A percentile compares a stretch with the other conserved stretches of the same genome.
These are phyloP conservation scores for Tauraco hartlaubi DNA, from an alignment of 2,797 vertebrate species.

Conservation along the genomic window DNA sequence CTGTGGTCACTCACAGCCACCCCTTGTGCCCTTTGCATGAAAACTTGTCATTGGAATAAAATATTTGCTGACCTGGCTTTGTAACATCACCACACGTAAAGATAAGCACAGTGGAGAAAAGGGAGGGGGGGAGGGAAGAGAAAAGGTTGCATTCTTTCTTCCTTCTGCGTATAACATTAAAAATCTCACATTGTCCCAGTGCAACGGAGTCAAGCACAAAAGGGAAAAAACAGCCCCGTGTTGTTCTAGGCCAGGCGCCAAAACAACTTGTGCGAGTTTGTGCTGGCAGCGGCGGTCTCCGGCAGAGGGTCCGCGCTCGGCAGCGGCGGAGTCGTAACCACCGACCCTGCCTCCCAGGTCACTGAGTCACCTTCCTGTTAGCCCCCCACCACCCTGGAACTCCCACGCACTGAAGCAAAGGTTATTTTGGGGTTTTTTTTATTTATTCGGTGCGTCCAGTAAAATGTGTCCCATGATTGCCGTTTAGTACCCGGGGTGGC, in stretches of 20 bases:
- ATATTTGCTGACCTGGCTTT: conserved; percentile 21
- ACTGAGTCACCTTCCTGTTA: conserved; percentile 3
- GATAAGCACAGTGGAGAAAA: background rate
- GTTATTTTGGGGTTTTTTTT: background rate
- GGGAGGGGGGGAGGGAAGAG: too few species aligned
- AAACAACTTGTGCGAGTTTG: conserved; percentile 27
- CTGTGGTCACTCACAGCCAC: background rate
- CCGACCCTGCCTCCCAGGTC: background rate
- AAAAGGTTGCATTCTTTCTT: conserved; percentile 3
- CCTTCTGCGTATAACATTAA: conserved; percentile 7
- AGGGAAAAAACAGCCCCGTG: conserved; percentile 57
- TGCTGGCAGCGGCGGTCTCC: conserved; percentile 17
- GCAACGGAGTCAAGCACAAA: conserved; percentile 10
- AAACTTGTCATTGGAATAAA: background rate
- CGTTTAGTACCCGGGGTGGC: background rate
- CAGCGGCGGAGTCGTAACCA: accelerated
- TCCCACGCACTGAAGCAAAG: background rate
- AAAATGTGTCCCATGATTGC: background rate
- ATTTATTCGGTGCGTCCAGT: background rate
- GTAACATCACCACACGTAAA: background rate
- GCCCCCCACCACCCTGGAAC: background rate
- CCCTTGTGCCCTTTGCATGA: conserved; percentile 11
- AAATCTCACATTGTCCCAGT: conserved; percentile 41
- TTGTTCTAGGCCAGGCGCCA: conserved; percentile 64
- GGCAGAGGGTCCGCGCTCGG: background rate